Evolutionary conservation across 2,797 vertebrate species (phyloP), one percentile per base, ranked within the genome.

Genomic region (Alosa sapidissima): DNA sequence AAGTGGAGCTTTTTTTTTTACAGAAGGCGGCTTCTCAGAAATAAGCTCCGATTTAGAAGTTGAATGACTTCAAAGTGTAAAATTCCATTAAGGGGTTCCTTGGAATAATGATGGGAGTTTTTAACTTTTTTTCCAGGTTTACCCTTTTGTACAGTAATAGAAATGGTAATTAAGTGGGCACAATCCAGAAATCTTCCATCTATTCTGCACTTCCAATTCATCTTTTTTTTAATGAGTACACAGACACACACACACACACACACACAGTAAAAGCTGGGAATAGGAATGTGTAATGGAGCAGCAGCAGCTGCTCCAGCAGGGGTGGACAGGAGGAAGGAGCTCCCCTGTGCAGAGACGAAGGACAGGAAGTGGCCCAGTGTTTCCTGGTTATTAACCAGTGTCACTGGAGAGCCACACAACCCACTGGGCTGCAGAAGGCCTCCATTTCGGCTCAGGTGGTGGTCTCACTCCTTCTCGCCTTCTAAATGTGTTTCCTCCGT

Each of bases 321-420:
- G 28, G 62, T 68, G 28, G 8, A 68, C 62, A 33, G 11, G 28
- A 36, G 28, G 28, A 24, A 36, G 28, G 10, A 6, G 62, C 62
- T 68, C 28, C 24, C 28, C 60, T 10, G 5, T 65, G 60, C 9
- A 24, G 5, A 10, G 5, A 10, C n/a, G n/a, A 0, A 9, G 60
- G 24, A 28, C 21, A 65, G 60, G 60, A 65, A 65, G n/a, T 11
- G 7, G 60, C 60, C 60, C 24, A 41, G 60, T 8, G 24, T 11
- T 36, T 33, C 28, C 62, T 83, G 72, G 24, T 85, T 85, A 90
- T 93, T 88, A 83, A 52, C 54, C 60, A 84, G 84, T 88, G 85
- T 90, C 89, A 89, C 86, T 89, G 36, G 48, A 9, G 1, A 52
- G 51, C 21, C n/a, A 24, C 82, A 21, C 87, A 86, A 65, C 85